Evolutionary conservation across 2,113 vertebrate genomes (phyloP), one percentile per base, ranked within the genome.

Genomic region (Edolisoma coerulescens): DNA sequence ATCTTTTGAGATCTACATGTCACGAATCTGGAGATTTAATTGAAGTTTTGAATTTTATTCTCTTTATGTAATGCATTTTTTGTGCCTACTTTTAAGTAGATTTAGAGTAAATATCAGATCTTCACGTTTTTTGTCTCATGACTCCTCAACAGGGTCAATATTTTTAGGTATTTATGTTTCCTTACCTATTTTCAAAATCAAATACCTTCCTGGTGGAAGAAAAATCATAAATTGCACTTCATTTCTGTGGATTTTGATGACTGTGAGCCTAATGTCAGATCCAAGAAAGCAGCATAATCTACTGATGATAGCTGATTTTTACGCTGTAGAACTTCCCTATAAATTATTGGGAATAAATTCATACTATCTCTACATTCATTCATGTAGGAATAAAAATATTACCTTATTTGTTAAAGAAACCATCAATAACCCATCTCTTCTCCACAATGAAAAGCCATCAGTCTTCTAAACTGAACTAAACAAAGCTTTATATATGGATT

Each of bases 121-220:
- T 24, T 57, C 73, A 63, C 39, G 2, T 7, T 24, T 91, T 93
- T 96, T 83, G 77, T 33, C 22, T 75, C 24, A 32, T 59, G 56
- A 71, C 54, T 92, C 65, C 35, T 94, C 53, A 70, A 4, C 3
- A 87, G 10, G 9, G 47, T 84, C 69, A 88, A 45, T 57, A 84
- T 60, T 60, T 94, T 69, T 87, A 68, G 65, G 54, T 30, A 64
- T 85, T 75, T 95, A 61, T 84, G 6, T 11, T 85, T 86, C 20
- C 41, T 64, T 91, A 68, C 23, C 16, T 80, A 12, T 77, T 83
- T 94, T 95, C 63, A 96, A 96, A n/a, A 81, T 84, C 75, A 94
- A 8, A 61, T 41, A 53, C 9, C 13, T 50, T 78, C 53, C 17
- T 45, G 8, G 11, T 64, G 9, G 17, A 87, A 82, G 16, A 59